Base-by-base conservation (phyloP, 2,888 invertebrate species). In the Diadromus collaris region DNA sequence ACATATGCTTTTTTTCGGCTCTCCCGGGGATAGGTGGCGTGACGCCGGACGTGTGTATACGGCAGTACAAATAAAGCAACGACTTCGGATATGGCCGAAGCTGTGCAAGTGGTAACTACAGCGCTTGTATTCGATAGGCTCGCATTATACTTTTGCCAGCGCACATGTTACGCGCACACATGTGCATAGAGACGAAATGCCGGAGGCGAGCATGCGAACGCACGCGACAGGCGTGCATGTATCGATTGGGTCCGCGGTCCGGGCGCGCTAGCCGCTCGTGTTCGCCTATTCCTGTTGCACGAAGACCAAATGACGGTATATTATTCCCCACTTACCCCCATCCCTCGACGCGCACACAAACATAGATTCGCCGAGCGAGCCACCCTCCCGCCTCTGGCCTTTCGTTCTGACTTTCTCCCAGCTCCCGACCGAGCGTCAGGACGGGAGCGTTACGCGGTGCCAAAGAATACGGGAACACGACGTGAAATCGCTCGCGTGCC, bases 401-500 rank as follows among this genome's bases (percentile, higher is more conserved):
- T 74, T 74, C 48, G 29, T 46, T 65, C 74, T 24, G 63, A 69
- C 76, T 71, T 46, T 56, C 73, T n/a, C 29, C n/a, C 51, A 41
- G 29, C 46, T 10, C 61, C 78, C 38, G 38, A 67, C 79, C 34
- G n/a, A 29, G 9, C 41, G 71, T 69, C 46, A 27, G 70, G 64
- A 75, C 72, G 68, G 71, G 60, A 41, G 81, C 76, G 82, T 85
- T 82, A 81, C 78, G 71, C 65, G 80, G 82, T 81, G 83, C n/a
- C n/a, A n/a, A 85, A 86, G 83, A 87, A 87, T 85, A 86, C 83
- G 82, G 78, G 82, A 85, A 85, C 86, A 86, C 81, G 81, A 86
- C 82, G 84, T 84, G 83, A 87, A 87, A 87, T 88, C 84, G 89
- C 84, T 89, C 87, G 89, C 89, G 89, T 89, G 89, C 87, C 84